Evolutionary conservation across 2,888 invertebrate species (phyloP).

Genomic region (Brassicogethes aeneus): DNA sequence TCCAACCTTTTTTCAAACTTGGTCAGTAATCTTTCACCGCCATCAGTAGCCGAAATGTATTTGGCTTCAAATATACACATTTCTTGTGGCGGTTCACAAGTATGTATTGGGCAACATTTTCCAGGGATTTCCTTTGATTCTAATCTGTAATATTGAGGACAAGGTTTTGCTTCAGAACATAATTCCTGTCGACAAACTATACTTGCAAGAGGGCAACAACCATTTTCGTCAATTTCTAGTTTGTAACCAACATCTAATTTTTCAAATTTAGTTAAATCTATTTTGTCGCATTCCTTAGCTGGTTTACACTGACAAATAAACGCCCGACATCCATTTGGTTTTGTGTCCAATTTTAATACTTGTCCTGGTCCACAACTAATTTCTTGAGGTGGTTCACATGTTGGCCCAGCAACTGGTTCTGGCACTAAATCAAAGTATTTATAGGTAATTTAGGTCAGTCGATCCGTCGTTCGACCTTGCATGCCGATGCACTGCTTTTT

Average conservation of each 20-base stretch:
- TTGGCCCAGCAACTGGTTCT: constrained; percentile 30
- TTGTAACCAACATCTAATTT: constrained; percentile 47
- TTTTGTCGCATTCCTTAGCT: constrained; percentile 54
- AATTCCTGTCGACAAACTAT: constrained; percentile 51
- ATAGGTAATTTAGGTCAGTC: no score
- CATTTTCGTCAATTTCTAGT: constrained; percentile 45
- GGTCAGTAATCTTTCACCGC: constrained; percentile 44
- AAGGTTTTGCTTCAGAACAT: constrained; percentile 54
- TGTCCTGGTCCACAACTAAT: constrained; percentile 65
- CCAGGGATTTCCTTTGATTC: constrained; percentile 25
- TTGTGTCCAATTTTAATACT: constrained; percentile 55
- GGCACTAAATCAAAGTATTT: constrained; percentile 21
- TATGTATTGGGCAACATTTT: constrained; percentile 57
- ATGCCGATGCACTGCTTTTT: no score
- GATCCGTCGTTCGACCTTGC: no score
- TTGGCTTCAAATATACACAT: constrained; percentile 54
- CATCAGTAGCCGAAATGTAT: constrained; percentile 46
- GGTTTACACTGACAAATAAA: constrained; percentile 74
- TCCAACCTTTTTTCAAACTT: constrained; percentile 42
- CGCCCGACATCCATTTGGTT: constrained; percentile 58
- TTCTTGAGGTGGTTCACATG: constrained; percentile 58
- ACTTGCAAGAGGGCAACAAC: constrained; percentile 61
- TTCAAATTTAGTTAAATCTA: constrained; percentile 38
- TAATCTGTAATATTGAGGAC: constrained; percentile 50
- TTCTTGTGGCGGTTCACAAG: constrained; percentile 57